Conservation (phyloP, 2,113 vertebrate genomes). For the Esox niger region DNA sequence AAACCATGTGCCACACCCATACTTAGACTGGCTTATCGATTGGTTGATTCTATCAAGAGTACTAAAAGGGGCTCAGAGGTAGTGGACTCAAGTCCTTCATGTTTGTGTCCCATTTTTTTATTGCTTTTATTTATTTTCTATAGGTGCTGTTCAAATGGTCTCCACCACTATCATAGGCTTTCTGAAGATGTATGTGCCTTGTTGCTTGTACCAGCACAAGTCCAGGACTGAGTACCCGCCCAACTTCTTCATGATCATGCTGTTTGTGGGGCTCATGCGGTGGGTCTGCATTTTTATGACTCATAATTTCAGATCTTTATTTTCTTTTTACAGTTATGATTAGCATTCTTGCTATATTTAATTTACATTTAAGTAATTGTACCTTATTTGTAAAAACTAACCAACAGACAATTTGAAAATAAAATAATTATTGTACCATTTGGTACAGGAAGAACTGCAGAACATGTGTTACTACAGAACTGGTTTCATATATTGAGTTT, state of each 20-base stretch:
- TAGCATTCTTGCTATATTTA: too few relatives aligned
- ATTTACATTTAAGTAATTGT: too few relatives aligned
- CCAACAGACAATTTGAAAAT: too few relatives aligned
- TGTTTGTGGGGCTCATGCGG: conserved; percentile 96
- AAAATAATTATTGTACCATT: too few relatives aligned
- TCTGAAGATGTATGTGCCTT: conserved; percentile 87
- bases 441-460: too few relatives aligned
- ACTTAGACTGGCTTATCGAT: background rate
- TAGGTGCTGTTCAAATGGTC: conserved; percentile 96
- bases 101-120: background rate
- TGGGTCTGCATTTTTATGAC: conserved; percentile 36
- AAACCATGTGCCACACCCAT: conserved; percentile 6
- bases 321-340: too few relatives aligned
- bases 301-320: too few relatives aligned
- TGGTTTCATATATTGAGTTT: too few relatives aligned
- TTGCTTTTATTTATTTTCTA: background rate
- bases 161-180: conserved; percentile 91
- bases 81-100: background rate
- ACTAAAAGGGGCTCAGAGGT: background rate
- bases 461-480: too few relatives aligned
- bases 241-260: conserved; percentile 95
- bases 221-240: conserved; percentile 82
- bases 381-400: too few relatives aligned
- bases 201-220: conserved; percentile 92
- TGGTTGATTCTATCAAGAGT: background rate